Percentiles rank a stretch among this genome's conserved stretches.
Evolutionary conservation across 1,140 invertebrate genomes (phyloP).

Genomic region (Popillia japonica): DNA sequence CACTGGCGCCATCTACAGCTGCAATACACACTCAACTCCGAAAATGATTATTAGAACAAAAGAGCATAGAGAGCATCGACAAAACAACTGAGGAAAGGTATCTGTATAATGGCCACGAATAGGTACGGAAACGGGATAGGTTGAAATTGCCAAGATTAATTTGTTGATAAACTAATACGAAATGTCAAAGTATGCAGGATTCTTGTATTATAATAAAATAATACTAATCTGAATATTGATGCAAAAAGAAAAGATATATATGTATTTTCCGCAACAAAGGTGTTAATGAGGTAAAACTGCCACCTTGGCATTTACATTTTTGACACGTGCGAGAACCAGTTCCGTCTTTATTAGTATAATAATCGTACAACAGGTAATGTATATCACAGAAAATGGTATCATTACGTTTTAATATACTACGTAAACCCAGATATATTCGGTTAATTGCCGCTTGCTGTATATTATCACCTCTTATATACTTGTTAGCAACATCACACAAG

Average conservation of each 20-base stretch:
- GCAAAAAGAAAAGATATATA: neutral
- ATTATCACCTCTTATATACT: slow-evolving; percentile 60
- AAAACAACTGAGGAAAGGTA: too few relatives aligned
- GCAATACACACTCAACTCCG: too few relatives aligned
- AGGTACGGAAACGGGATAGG: too few relatives aligned
- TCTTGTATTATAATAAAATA: neutral
- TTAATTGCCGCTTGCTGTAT: slow-evolving; percentile 54
- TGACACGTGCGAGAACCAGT: slow-evolving; percentile 28
- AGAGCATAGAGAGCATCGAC: too few relatives aligned
- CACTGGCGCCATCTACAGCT: too few relatives aligned
- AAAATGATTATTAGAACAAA: too few relatives aligned
- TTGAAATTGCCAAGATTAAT: neutral
- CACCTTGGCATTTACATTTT: slow-evolving; percentile 22
- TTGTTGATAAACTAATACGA: slow-evolving; percentile 12
- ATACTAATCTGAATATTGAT: neutral
- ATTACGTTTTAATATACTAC: neutral
- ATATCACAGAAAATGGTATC: slow-evolving; percentile 4
- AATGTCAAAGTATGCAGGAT: neutral
- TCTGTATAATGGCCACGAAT: too few relatives aligned
- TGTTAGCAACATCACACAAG: slow-evolving; percentile 58
- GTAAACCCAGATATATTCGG: slow-evolving; percentile 60
- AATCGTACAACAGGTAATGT: neutral
- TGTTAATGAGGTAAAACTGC: slow-evolving; percentile 23
- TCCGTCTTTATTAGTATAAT: neutral
- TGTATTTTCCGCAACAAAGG: neutral